These are phyloP conservation scores for Hypercompe scribonia DNA, from an alignment of 2,888 invertebrate genomes.

Conservation along the genomic window DNA sequence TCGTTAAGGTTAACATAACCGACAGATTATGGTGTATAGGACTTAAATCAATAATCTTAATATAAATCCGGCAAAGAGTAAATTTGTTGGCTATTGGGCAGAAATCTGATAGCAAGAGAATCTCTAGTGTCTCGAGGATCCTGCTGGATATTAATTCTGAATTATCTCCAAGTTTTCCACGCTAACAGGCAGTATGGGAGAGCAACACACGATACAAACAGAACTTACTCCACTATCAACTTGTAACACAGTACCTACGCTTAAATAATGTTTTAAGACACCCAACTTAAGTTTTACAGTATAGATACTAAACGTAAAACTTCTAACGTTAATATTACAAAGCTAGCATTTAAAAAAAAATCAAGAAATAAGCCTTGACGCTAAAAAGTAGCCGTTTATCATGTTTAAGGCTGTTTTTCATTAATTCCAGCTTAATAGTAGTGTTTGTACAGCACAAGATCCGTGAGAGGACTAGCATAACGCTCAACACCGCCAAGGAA, in stretches of 20 bases:
- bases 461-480: conserved; percentile 89
- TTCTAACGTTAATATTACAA: too few species aligned
- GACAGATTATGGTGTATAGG: too few species aligned
- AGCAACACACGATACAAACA: too few species aligned
- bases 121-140: not conserved
- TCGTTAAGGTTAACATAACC: not conserved
- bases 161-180: not conserved
- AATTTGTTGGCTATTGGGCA: not conserved
- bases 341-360: too few species aligned
- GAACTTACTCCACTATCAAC: not conserved
- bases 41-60: not conserved
- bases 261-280: not conserved
- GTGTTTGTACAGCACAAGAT: conserved; percentile 86
- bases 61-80: not conserved
- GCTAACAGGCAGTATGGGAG: too few species aligned
- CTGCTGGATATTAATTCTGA: not conserved
- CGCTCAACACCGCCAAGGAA: conserved; percentile 93
- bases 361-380: not conserved
- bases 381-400: not conserved
- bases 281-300: not conserved
- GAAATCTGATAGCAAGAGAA: not conserved
- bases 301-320: not conserved
- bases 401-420: not conserved
- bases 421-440: not conserved
- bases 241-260: not conserved